Base-by-base conservation (phyloP, 2,888 invertebrate genomes). In the Drosophila leonis region DNA sequence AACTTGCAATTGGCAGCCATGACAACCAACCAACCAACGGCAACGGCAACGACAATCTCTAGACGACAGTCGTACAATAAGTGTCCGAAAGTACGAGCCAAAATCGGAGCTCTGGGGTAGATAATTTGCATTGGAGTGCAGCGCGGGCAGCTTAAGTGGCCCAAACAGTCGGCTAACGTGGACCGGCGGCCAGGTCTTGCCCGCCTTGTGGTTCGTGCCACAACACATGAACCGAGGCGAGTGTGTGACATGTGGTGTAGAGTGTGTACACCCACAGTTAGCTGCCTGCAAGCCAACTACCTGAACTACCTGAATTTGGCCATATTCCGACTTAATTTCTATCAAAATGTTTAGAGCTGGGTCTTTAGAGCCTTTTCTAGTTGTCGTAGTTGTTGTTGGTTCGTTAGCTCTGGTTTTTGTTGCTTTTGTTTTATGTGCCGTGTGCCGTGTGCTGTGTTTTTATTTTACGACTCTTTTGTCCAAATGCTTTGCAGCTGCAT, bases 381-480 rank as follows among this genome's bases (percentile, higher is more conserved):
- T 35, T 29, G 29, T 44, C 24, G 48, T 42, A 35, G 56, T 56
- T 56, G 46, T 55, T 51, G 56, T 62, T 46, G 37, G 54, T 61
- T 54, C 35, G 64, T 51, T 72, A 44, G 49, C 39, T 69, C 31
- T 27, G 15, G 35, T n/a, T 46, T 71, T 71, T 73, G 80, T 74
- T 51, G 57, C 51, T 52, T 73, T 71, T 80, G 85, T 73, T 81
- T 82, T 82, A 81, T 82, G 48, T 72, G 49, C 54, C 62, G 76
- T 70, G 20, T 56, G 44, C 13, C 68, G 20, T 56, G 44, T 33
- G 35, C 52, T 75, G 68, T 74, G 70, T 77, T 83, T 88, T 82
- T 78, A 78, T 86, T 86, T 85, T 81, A 85, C 85, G 88, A 85
- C 70, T 74, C 78, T 83, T 86, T 86, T 83, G 72, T 65, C 74